These are phyloP conservation scores for Tapirus terrestris DNA, from an alignment of 2,113 vertebrate genomes.

Conservation along the genomic window DNA sequence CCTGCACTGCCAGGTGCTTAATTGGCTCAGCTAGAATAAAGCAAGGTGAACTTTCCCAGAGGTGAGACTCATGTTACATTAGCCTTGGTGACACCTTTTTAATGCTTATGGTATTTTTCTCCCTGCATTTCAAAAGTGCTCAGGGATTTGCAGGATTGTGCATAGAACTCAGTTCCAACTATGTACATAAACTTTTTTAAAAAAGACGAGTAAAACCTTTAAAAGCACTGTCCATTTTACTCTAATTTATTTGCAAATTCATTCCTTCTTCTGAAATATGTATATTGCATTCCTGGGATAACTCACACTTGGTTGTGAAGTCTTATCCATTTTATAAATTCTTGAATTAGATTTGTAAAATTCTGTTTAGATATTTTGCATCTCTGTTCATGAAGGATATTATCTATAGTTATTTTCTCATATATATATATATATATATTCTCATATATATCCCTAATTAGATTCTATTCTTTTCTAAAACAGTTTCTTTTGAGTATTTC, in stretches of 20 bases:
- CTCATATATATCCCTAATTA: neutral
- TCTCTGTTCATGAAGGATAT: neutral
- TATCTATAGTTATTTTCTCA: neutral
- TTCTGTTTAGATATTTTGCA: neutral
- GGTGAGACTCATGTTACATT: neutral
- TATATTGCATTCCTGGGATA: neutral
- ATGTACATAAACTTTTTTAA: too few relatives aligned
- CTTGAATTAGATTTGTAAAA: neutral
- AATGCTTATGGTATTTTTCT: neutral
- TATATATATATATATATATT: neutral
- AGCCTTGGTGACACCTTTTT: conserved; percentile 42
- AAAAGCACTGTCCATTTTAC: neutral
- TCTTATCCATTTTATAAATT: neutral
- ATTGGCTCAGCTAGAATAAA: neutral
- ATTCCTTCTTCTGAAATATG: neutral
- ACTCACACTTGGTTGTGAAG: neutral
- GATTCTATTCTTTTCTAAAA: neutral
- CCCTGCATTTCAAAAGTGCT: neutral
- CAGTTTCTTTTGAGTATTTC: neutral
- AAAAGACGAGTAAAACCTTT: neutral
- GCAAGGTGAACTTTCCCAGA: neutral
- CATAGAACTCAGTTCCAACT: neutral
- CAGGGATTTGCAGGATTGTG: neutral
- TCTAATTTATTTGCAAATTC: neutral
- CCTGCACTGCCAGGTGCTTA: neutral